Conservation (phyloP, 1,140 invertebrate species). For the Periplaneta americana region DNA sequence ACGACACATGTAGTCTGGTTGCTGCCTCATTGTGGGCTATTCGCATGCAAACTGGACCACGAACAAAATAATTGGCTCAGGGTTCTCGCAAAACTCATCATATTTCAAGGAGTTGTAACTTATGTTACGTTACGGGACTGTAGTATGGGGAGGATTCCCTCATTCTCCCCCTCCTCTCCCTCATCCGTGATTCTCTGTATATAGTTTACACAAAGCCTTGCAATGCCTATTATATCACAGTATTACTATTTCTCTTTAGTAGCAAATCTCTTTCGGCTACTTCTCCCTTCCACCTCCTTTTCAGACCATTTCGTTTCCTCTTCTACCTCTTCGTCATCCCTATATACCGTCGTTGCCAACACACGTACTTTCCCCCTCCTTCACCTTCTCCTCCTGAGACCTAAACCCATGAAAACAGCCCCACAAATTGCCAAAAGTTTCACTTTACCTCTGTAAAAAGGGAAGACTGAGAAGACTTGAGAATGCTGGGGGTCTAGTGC, state of each 20-base stretch:
- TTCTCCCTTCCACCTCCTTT: neutral
- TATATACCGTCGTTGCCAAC: neutral
- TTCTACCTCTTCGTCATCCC: neutral
- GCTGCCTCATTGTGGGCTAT: conserved; percentile 22
- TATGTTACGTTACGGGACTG: neutral
- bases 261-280: conserved; percentile 5
- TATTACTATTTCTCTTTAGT: conserved; percentile 7
- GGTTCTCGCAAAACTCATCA: conserved; percentile 21
- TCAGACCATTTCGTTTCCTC: neutral
- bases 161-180: neutral
- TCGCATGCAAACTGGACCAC: conserved; percentile 23
- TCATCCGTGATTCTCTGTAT: neutral
- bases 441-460: conserved; percentile 14
- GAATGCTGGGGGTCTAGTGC: neutral
- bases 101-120: conserved; percentile 16
- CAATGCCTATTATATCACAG: neutral
- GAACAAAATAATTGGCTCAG: conserved; percentile 23
- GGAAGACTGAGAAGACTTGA: neutral
- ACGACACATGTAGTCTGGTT: neutral
- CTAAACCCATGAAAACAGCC: neutral
- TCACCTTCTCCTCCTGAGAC: conserved; percentile 9
- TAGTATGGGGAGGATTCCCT: neutral
- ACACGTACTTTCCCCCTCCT: neutral
- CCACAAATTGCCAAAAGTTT: conserved; percentile 16
- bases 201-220: neutral